Conservation (phyloP, 2,113 vertebrate genomes). For the Hippoglossus stenolepis region DNA sequence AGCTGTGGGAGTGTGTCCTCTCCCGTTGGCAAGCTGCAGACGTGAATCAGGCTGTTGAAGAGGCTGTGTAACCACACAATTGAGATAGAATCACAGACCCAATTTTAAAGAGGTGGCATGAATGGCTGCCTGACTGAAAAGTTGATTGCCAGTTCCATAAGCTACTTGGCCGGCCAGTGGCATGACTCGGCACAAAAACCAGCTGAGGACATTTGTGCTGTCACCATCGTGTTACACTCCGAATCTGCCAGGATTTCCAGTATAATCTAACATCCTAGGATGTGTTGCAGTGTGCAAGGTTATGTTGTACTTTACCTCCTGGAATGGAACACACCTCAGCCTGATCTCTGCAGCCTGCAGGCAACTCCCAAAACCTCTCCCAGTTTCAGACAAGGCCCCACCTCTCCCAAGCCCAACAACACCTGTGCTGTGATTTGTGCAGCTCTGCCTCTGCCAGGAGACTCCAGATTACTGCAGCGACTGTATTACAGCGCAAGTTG, state of each 20-base stretch:
- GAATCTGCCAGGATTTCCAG: constrained; percentile 18
- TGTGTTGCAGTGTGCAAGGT: constrained; percentile 25
- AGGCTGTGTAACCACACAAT: constrained; percentile 52
- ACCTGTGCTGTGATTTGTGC: constrained; percentile 48
- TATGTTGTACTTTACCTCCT: constrained; percentile 37
- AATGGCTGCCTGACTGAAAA: constrained; percentile 24
- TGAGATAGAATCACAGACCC: constrained; percentile 46
- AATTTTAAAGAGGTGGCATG: constrained; percentile 44
- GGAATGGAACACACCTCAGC: constrained; percentile 59
- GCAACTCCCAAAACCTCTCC: constrained; percentile 42
- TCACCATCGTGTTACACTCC: constrained; percentile 8
- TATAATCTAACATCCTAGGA: constrained; percentile 17
- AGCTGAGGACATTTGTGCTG: constrained; percentile 9
- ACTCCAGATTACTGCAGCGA: constrained; percentile 20
- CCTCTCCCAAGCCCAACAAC: constrained; percentile 30
- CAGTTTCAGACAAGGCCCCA: constrained; percentile 27
- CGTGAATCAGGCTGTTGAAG: constrained; percentile 55
- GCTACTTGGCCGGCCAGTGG: constrained; percentile 21
- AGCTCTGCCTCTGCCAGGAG: constrained; percentile 6
- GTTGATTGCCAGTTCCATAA: constrained; percentile 22
- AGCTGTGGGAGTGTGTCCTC: constrained; percentile 27
- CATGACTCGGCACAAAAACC: constrained; percentile 45
- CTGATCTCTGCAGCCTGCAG: constrained; percentile 53
- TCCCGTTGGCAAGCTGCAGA: constrained; percentile 45
- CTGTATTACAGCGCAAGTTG: not conserved